Conservation (phyloP, 2,797 vertebrate species). For the Cyprinella venusta region DNA sequence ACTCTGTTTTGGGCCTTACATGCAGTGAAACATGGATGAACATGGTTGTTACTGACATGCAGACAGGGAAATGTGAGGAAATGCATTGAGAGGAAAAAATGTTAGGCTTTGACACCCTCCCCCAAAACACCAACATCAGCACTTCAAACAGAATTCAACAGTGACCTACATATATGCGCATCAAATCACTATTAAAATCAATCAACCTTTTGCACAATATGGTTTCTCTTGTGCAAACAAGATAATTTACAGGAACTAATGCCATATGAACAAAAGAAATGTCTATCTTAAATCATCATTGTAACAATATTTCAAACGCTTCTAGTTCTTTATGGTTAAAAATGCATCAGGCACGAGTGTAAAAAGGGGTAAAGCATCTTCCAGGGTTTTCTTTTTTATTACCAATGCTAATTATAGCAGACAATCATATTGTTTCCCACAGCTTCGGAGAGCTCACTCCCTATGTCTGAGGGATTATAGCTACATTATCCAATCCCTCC, state of each 20-base stretch:
- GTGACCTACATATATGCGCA: conserved; percentile 6
- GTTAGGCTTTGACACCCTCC: conserved; percentile 29
- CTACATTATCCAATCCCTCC: conserved; percentile 34
- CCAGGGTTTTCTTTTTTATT: conserved; percentile 2
- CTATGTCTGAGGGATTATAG: conserved; percentile 21
- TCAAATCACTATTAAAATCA: conserved; percentile 10
- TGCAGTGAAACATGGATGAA: conserved; percentile 12
- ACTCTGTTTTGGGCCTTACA: neutral
- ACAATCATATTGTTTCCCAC: conserved; percentile 39
- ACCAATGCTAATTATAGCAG: conserved; percentile 6
- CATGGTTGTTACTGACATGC: neutral
- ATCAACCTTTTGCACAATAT: conserved; percentile 12
- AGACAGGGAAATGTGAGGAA: conserved; percentile 27
- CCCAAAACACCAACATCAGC: conserved; percentile 17
- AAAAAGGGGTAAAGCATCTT: neutral
- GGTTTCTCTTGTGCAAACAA: neutral
- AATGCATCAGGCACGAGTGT: neutral
- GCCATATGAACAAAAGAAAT: neutral
- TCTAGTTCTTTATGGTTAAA: conserved; percentile 15
- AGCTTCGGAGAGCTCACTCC: conserved; percentile 34
- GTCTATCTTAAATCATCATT: conserved; percentile 27
- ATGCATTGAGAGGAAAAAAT: conserved; percentile 28
- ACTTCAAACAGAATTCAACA: conserved; percentile 33
- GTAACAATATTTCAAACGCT: neutral
- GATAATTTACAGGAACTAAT: neutral